phyloP scores from a whole-genome alignment of 2,113 vertebrate genomes.

The Corythoichthys haematopterus region DNA sequence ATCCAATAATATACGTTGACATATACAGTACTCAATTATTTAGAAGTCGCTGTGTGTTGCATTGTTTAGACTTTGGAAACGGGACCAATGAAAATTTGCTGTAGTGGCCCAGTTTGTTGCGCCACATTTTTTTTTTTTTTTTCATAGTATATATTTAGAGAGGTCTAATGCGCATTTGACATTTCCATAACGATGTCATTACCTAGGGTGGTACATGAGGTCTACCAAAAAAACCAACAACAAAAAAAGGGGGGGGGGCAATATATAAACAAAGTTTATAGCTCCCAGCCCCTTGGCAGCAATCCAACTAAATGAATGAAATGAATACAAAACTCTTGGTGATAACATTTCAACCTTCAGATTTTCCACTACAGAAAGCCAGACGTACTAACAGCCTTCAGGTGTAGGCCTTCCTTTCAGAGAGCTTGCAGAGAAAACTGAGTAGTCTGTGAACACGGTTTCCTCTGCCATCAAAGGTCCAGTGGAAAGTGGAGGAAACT shows the following conservation, averaged over 20 bases:
- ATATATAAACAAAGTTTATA: constrained; percentile 1
- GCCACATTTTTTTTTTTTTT: background rate
- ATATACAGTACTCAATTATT: background rate
- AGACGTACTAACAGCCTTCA: constrained; percentile 5
- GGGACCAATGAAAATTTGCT: background rate
- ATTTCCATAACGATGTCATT: background rate
- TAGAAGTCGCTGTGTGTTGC: background rate
- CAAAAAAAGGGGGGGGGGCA: background rate
- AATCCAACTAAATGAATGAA: constrained; percentile 3
- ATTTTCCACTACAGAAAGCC: background rate
- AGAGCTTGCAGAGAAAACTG: background rate
- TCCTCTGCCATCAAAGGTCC: constrained; percentile 9
- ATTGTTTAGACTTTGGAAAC: background rate
- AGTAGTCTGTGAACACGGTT: constrained; percentile 5
- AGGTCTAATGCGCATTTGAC: background rate
- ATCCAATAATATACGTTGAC: background rate
- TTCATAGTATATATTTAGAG: no score
- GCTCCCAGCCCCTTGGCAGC: background rate
- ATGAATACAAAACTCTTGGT: constrained; percentile 2
- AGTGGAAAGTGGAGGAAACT: constrained; percentile 10
- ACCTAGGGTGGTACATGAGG: background rate
- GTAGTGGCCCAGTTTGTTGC: background rate
- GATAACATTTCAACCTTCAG: constrained; percentile 7
- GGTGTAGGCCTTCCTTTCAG: constrained; percentile 6
- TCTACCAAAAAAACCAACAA: background rate